Evolutionary conservation across 2,797 vertebrate genomes (phyloP).

Genomic region (Enteromius paludinosus): DNA sequence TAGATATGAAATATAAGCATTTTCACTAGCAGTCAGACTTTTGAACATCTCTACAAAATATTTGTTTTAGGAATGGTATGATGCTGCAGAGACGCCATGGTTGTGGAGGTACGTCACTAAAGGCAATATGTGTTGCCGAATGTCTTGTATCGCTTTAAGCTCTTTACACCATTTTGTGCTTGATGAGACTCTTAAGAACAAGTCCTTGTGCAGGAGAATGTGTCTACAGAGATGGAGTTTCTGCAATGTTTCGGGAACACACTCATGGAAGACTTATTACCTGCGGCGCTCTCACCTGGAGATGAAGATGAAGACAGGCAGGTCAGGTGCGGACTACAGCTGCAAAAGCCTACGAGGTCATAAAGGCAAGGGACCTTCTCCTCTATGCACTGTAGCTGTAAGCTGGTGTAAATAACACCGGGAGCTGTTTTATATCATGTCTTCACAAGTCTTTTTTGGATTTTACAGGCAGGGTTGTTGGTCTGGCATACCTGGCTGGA

Average conservation of each 20-base stretch:
- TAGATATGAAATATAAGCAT: background rate
- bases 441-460: constrained; percentile 19
- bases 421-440: background rate
- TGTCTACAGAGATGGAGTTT: constrained; percentile 82
- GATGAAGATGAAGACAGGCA: constrained; percentile 77
- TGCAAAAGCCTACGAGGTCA: constrained; percentile 83
- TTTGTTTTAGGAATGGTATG: constrained; percentile 69
- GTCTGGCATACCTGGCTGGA: constrained; percentile 72
- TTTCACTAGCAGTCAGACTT: background rate
- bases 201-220: constrained; percentile 71
- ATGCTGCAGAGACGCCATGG: constrained; percentile 73
- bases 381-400: background rate
- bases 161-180: no score
- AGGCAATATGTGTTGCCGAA: background rate
- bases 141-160: background rate
- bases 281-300: constrained; percentile 76
- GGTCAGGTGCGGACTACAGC: constrained; percentile 74
- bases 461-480: constrained; percentile 75
- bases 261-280: constrained; percentile 83
- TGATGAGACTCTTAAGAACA: background rate
- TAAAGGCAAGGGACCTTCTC: constrained; percentile 56
- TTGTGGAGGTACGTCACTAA: constrained; percentile 73
- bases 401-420: background rate
- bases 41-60: no score
- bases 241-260: constrained; percentile 71